Percentiles rank a stretch among this genome's conserved stretches.
phyloP scores from a whole-genome alignment of 1,140 invertebrate genomes.

The Meloidogyne hapla region DNA sequence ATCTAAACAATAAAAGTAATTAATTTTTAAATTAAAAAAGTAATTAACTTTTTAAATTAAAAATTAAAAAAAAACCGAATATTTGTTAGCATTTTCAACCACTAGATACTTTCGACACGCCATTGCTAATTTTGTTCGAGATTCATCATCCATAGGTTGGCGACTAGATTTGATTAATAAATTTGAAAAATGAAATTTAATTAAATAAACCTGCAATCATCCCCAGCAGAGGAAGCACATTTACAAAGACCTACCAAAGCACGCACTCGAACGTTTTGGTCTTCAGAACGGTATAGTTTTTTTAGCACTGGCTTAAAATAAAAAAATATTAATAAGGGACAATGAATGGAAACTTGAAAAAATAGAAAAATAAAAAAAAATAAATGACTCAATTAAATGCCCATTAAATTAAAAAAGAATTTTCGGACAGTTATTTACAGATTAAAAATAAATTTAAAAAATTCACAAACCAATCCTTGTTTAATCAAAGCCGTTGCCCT shows the following conservation, averaged over 20 bases:
- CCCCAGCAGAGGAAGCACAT: conserved; percentile 89
- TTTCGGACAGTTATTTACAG: too few relatives aligned
- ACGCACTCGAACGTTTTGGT: conserved; percentile 79
- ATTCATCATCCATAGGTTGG: conserved; percentile 89
- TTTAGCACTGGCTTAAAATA: conserved; percentile 77
- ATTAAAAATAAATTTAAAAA: too few relatives aligned
- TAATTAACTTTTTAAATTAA: too few relatives aligned
- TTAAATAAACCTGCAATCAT: conserved; percentile 75
- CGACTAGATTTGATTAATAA: conserved; percentile 67
- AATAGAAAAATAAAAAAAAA: too few relatives aligned
- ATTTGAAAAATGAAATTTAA: neutral
- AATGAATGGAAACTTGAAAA: too few relatives aligned
- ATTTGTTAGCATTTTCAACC: conserved; percentile 46
- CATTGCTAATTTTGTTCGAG: conserved; percentile 85
- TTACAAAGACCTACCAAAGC: conserved; percentile 83
- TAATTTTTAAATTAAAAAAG: too few relatives aligned
- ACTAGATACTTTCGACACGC: conserved; percentile 75
- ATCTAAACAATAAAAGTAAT: too few relatives aligned
- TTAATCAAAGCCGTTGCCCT: conserved; percentile 86
- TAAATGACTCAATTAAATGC: too few relatives aligned
- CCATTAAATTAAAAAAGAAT: too few relatives aligned
- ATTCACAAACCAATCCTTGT: conserved; percentile 73
- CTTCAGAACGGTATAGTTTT: conserved; percentile 83
- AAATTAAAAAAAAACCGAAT: conserved; percentile 39
- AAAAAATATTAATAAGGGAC: too few relatives aligned